These are phyloP conservation scores for Acronicta psi DNA, from an alignment of 2,888 invertebrate genomes.

Conservation along the genomic window DNA sequence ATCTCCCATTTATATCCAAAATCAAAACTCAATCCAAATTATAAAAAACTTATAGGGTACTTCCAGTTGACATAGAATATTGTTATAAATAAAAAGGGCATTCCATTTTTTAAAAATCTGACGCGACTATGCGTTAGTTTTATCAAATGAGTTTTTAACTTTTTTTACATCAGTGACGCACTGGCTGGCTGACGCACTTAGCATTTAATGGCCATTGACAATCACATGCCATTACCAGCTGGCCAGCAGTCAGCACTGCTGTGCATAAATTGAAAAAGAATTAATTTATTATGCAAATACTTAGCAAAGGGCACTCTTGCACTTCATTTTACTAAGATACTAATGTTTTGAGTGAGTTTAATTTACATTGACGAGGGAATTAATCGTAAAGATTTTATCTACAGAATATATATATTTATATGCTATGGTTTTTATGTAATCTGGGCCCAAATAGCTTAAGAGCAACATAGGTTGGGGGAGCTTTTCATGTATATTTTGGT, in stretches of 20 bases:
- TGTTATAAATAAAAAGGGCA: too few species aligned
- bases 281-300: constrained; percentile 63
- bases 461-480: not conserved
- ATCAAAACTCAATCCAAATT: too few species aligned
- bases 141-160: constrained; percentile 50
- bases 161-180: constrained; percentile 45
- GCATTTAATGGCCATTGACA: constrained; percentile 55
- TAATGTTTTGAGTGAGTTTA: constrained; percentile 20
- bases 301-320: constrained; percentile 36
- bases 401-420: not conserved
- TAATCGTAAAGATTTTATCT: constrained; percentile 1
- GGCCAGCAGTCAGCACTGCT: constrained; percentile 40
- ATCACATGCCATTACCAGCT: constrained; percentile 57
- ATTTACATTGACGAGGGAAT: constrained; percentile 7
- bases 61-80: too few species aligned
- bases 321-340: constrained; percentile 34
- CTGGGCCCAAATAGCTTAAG: not conserved
- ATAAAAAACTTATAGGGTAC: too few species aligned
- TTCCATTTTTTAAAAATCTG: too few species aligned
- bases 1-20: too few species aligned
- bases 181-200: constrained; percentile 50
- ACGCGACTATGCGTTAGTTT: constrained; percentile 1
- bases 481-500: too few species aligned
- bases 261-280: constrained; percentile 54
- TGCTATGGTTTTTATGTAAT: not conserved